phyloP scores from a whole-genome alignment of 1,140 invertebrate genomes.

The Ceratina calcarata region DNA sequence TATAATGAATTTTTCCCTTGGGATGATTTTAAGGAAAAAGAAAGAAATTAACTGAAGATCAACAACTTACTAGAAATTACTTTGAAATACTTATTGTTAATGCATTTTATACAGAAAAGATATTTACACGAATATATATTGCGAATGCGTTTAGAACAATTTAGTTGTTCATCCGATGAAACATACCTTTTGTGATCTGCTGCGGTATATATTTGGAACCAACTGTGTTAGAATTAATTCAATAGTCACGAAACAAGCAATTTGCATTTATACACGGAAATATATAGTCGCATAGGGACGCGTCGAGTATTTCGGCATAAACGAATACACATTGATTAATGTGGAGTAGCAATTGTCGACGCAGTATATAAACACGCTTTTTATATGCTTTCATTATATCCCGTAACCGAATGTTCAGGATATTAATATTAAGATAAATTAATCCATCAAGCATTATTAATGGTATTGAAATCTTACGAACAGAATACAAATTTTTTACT shows the following conservation, averaged over 20 bases:
- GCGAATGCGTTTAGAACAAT: constrained; percentile 21
- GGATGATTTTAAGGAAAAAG: constrained; percentile 18
- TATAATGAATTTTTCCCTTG: constrained; percentile 20
- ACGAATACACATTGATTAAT: constrained; percentile 22
- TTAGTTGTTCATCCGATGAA: constrained; percentile 21
- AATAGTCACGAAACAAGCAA: constrained; percentile 31
- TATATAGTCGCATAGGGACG: not conserved
- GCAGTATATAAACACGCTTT: constrained; percentile 26
- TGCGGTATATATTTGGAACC: constrained; percentile 16
- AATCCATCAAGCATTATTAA: not conserved
- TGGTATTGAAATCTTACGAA: too few relatives aligned
- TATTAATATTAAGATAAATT: not conserved
- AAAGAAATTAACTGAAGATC: not conserved
- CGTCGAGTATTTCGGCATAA: not conserved
- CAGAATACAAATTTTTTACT: too few relatives aligned
- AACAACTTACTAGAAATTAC: constrained; percentile 3
- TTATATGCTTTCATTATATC: constrained; percentile 20
- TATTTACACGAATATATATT: constrained; percentile 22
- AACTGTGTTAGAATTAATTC: constrained; percentile 39
- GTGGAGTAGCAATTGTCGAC: constrained; percentile 17
- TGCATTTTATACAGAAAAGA: constrained; percentile 32
- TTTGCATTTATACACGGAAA: constrained; percentile 36
- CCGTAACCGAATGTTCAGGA: constrained; percentile 43
- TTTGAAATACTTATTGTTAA: constrained; percentile 28
- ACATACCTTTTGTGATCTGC: constrained; percentile 34